These are phyloP conservation scores for Paradoxurus hermaphroditus DNA, from an alignment of 2,113 vertebrate species.

Conservation along the genomic window DNA sequence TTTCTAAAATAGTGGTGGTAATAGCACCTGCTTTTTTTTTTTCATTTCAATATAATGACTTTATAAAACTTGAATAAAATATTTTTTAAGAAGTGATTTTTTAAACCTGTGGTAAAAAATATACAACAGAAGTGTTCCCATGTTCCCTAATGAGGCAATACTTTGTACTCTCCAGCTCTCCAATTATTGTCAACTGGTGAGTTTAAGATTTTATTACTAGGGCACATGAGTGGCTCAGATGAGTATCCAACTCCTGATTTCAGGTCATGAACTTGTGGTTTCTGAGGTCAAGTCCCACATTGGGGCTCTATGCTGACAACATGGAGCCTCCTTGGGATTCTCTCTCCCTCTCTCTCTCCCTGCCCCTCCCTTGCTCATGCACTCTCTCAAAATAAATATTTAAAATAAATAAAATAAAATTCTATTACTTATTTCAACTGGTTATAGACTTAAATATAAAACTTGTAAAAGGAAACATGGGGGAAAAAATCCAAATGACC, in stretches of 20 bases:
- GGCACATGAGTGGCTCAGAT: too few relatives aligned
- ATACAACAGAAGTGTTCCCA: background rate
- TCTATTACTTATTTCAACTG: background rate
- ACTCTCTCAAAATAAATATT: too few relatives aligned
- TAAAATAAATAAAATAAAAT: background rate
- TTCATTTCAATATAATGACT: background rate
- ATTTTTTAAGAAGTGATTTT: background rate
- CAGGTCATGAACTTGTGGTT: too few relatives aligned
- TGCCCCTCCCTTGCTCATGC: too few relatives aligned
- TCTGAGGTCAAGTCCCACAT: too few relatives aligned
- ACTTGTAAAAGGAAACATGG: background rate
- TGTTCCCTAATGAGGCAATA: background rate
- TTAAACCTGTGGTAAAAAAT: background rate
- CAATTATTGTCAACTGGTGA: background rate
- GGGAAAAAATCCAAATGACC: background rate
- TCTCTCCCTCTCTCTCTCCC: too few relatives aligned
- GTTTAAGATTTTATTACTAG: background rate
- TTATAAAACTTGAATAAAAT: background rate
- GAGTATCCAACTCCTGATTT: too few relatives aligned
- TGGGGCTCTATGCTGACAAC: too few relatives aligned
- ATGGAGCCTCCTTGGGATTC: too few relatives aligned
- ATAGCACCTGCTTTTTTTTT: background rate
- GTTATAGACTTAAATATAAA: background rate
- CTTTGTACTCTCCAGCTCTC: background rate
- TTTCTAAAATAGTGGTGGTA: background rate